A percentile compares a stretch with the other conserved stretches of the same genome.
phyloP scores from a whole-genome alignment of 2,113 vertebrate genomes.

The Heteronetta atricapilla region DNA sequence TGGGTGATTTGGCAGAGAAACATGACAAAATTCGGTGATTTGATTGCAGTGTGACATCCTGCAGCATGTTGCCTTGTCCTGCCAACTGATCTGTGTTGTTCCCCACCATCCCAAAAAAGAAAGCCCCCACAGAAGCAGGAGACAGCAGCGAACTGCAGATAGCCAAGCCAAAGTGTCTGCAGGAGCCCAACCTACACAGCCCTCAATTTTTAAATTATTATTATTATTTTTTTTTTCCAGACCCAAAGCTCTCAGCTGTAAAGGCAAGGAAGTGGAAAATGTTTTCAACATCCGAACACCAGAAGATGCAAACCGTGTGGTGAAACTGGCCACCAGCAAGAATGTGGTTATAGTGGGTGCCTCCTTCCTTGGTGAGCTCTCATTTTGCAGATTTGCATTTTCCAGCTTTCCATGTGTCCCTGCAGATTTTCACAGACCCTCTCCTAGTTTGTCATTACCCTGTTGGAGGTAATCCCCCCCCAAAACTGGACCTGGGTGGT shows the following conservation, averaged over 20 bases:
- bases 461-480: background rate
- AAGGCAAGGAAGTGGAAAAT: conserved; percentile 91
- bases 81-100: background rate
- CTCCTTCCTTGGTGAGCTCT: conserved; percentile 89
- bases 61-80: background rate
- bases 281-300: conserved; percentile 91
- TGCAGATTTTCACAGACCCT: background rate
- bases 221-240: conserved; percentile 73
- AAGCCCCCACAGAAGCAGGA: background rate
- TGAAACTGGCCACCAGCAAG: conserved; percentile 89
- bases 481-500: no score
- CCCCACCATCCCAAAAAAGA: no score
- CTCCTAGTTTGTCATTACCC: background rate
- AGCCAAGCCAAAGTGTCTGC: background rate
- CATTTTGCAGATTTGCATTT: accelerated
- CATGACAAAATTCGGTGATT: background rate
- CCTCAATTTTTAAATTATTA: background rate
- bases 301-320: conserved; percentile 92
- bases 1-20: background rate
- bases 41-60: background rate
- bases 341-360: conserved; percentile 94
- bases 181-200: no score
- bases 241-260: conserved; percentile 91
- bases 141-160: background rate
- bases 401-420: background rate